Base-by-base conservation (phyloP, 2,797 vertebrate species). In the Pipistrellus pygmaeus region DNA sequence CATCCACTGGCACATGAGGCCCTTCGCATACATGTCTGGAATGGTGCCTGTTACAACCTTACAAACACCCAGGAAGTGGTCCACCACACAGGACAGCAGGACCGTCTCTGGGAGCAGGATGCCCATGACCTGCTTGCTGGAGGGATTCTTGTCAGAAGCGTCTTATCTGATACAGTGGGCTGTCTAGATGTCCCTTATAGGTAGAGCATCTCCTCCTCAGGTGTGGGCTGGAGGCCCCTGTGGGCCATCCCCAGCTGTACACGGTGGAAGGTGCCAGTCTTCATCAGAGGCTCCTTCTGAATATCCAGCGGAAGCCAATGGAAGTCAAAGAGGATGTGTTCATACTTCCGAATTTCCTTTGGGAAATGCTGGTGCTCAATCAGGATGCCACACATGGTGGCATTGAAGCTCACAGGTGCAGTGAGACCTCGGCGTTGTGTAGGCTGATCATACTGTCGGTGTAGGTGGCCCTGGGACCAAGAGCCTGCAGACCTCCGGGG, bases 231-330 rank as follows among this genome's bases (percentile, higher is more conserved):
- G 71, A 98, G 97, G 21, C 98, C 98, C 98, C 98, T 98, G 51
- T 98, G 98, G 51, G 98, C 98, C 0, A 98, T 98, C 78, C 98
- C 98, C 85, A 98, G 92, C 83, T 98, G 98, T 64, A 98, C 97
- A 14, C 98, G 98, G 91, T 98, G 98, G 97, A 98, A 98, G 91
- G 98, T 98, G 69, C 98, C 98, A 0, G 98, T 98, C 97, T 98
- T 98, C 98, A 98, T 98, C 96, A 98, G 98, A 55, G 98, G 85
- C 98, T 98, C 98, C 98, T 98, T 98, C 85, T 98, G 98, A 66
- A 98, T 98, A 91, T 98, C 98, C 32, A 98, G 94, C 98, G 98
- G 86, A 98, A 98, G 3, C 98, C 98, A 3, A 3, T 98, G 97
- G 87, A 98, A 98, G 77, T 98, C 98, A 97, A 98, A 98, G n/a